These are phyloP conservation scores for Poeciliopsis occidentalis DNA, from an alignment of 2,113 vertebrate genomes.

Conservation along the genomic window DNA sequence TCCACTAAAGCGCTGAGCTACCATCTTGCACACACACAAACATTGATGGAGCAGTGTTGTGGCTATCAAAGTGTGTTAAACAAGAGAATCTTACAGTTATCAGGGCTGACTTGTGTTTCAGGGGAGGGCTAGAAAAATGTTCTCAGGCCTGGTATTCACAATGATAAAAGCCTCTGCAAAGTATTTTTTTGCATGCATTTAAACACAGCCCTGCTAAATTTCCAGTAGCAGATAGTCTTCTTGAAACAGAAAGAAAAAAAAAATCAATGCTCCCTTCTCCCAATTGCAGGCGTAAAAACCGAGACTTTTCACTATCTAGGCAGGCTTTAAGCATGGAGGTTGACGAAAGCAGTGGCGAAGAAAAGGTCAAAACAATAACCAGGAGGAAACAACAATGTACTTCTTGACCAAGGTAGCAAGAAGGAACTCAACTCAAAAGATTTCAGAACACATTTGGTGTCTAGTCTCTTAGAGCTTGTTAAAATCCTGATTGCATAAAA, in stretches of 20 bases:
- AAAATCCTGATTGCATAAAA: constrained; percentile 38
- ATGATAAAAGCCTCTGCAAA: constrained; percentile 30
- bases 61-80: constrained; percentile 66
- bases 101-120: constrained; percentile 63
- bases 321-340: neutral
- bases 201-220: neutral
- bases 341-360: neutral
- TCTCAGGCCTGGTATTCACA: constrained; percentile 35
- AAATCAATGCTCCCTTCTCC: neutral
- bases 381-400: neutral
- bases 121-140: constrained; percentile 36
- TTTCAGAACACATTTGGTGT: constrained; percentile 22
- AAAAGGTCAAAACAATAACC: constrained; percentile 16
- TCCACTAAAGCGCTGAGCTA: constrained; percentile 6
- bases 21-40: neutral
- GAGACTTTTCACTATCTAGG: neutral
- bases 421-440: constrained; percentile 18
- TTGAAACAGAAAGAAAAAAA: neutral
- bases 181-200: neutral
- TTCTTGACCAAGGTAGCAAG: neutral
- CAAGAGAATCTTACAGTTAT: constrained; percentile 68
- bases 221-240: neutral
- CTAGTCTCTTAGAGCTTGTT: constrained; percentile 31
- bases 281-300: neutral
- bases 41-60: constrained; percentile 68